Percentiles rank a stretch among this genome's conserved stretches.
Conservation (phyloP, 2,113 vertebrate species). For the Pterophyllum scalare region DNA sequence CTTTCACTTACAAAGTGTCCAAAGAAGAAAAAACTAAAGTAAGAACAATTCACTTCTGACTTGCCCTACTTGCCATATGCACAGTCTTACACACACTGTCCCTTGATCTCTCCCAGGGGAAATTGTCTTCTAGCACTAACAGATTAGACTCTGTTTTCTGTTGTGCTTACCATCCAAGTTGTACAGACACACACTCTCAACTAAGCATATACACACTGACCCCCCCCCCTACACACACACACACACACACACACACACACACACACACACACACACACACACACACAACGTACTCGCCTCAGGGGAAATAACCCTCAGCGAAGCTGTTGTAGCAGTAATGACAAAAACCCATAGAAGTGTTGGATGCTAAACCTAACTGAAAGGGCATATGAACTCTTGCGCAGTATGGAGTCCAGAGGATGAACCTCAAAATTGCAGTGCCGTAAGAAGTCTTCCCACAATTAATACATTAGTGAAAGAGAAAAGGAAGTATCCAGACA, state of each 20-base stretch:
- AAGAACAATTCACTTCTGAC: conserved; percentile 21
- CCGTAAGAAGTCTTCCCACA: conserved; percentile 7
- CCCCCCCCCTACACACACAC: not conserved
- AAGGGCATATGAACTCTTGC: conserved; percentile 6
- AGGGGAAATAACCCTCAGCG: conserved; percentile 44
- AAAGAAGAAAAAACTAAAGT: conserved; percentile 1
- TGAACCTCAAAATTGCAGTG: conserved; percentile 7
- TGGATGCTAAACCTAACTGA: conserved; percentile 36
- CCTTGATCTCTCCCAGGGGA: conserved; percentile 34
- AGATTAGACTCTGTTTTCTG: conserved; percentile 48
- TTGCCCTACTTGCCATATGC: conserved; percentile 12
- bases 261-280: not conserved
- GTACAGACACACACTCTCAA: conserved; percentile 24
- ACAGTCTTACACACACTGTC: conserved; percentile 10
- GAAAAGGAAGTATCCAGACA: not conserved
- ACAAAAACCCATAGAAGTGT: conserved; percentile 12
- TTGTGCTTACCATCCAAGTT: conserved; percentile 33
- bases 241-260: not conserved
- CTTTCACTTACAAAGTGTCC: conserved; percentile 10
- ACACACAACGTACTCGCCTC: conserved; percentile 7
- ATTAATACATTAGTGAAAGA: conserved; percentile 32
- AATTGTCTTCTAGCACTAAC: conserved; percentile 37
- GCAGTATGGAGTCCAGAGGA: conserved; percentile 35
- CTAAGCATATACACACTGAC: not conserved
- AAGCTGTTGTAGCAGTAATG: conserved; percentile 44